Percentiles rank a stretch among this genome's conserved stretches.
phyloP scores from a whole-genome alignment of 1,140 invertebrate species.

The Melitaea cinxia region DNA sequence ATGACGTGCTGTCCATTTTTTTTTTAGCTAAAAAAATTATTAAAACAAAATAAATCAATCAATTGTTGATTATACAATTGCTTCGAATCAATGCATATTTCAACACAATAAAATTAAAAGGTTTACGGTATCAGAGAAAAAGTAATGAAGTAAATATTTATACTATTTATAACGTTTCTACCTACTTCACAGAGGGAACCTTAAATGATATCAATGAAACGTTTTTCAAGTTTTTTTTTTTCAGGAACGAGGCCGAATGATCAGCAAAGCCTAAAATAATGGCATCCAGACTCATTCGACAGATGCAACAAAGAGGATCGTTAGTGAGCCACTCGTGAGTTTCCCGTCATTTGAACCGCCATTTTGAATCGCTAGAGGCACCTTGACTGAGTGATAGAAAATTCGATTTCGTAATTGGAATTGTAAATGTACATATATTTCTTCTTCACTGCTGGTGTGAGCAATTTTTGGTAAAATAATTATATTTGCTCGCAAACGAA shows the following conservation, averaged over 20 bases:
- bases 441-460: neutral
- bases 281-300: constrained; percentile 28
- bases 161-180: no score
- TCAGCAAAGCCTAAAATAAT: constrained; percentile 39
- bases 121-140: no score
- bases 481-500: no score
- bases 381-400: neutral
- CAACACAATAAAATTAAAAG: no score
- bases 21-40: no score
- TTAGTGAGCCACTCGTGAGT: constrained; percentile 32
- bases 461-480: no score
- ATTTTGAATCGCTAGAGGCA: neutral
- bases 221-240: constrained; percentile 11
- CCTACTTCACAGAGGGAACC: no score
- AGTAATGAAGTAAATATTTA: no score
- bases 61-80: no score
- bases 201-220: neutral
- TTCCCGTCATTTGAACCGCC: constrained; percentile 5
- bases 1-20: no score
- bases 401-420: neutral
- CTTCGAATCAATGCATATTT: no score
- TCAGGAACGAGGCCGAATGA: constrained; percentile 13
- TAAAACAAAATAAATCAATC: no score
- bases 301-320: constrained; percentile 40
- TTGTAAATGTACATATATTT: neutral